Evolutionary conservation across 2,888 invertebrate genomes (phyloP), one percentile per base, ranked within the genome.

Genomic region (Escarpia spicata): DNA sequence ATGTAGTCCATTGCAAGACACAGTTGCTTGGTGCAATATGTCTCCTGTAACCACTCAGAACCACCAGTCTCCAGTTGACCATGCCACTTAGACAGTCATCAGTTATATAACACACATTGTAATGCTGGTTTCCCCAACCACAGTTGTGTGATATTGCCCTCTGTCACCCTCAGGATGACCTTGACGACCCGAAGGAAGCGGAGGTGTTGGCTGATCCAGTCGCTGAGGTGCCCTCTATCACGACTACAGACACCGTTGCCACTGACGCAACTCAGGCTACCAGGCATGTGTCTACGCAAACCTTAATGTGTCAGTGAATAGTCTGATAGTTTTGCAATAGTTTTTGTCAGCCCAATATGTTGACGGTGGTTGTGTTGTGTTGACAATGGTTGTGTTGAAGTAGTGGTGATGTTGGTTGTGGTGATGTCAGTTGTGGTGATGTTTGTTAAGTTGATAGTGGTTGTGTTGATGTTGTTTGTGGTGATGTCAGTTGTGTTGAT

Each of bases 161-260:
- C n/a, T 26, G 26, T 26, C 75, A 26, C 37, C 37, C 37, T 2
- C 75, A 75, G 75, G 75, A 75, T 75, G 75, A 75, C n/a, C 75
- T 75, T 19, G 75, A 75, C 19, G 75, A 75, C 26, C 75, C 75
- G 19, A 75, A 75, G 26, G 75, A 75, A 26, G 75, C 75, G 19
- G 75, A 75, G n/a, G 75, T 75, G 75, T 75, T 75, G 75, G 75
- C 75, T 26, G 75, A 75, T n/a, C 75, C 75, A 26, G 75, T 75
- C 75, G 3, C 75, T 75, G 75, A 75, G 19, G 75, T 75, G 26
- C 19, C 19, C 4, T 75, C 75, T 75, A n/a, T 75, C 75, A 75
- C 6, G 3, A 75, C 75, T 26, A 75, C 75, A 75, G 75, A 15
- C 6, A 19, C 75, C 15, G 19, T n/a, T 26, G 26, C 26, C 75